Evolutionary conservation across 1,140 invertebrate genomes (phyloP).

Genomic region (Ceratoteleas bidentatus): DNA sequence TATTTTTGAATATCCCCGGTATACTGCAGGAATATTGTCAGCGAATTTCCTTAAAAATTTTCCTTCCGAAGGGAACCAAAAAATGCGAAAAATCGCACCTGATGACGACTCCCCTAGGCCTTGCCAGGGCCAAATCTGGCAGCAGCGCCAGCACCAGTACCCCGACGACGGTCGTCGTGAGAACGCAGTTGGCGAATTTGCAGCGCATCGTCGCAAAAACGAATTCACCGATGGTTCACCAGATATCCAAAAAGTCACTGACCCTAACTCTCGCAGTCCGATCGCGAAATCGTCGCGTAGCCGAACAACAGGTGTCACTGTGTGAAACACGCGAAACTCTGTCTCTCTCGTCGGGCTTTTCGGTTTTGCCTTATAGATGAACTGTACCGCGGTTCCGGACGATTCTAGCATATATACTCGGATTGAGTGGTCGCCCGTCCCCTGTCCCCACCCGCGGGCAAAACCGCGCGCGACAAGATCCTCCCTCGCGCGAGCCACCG

Average conservation of each 20-base stretch:
- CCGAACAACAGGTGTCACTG: constrained; percentile 22
- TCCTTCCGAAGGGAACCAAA: too few species aligned
- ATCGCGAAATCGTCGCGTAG: background rate
- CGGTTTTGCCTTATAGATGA: constrained; percentile 76
- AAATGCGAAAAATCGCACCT: constrained; percentile 64
- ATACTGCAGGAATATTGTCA: too few species aligned
- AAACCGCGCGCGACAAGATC: constrained; percentile 30
- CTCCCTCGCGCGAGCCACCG: constrained; percentile 44
- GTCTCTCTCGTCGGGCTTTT: constrained; percentile 46
- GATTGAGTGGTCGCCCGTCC: constrained; percentile 67
- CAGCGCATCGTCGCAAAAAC: background rate
- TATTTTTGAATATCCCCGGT: too few species aligned
- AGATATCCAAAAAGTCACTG: constrained; percentile 17
- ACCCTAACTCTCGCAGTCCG: background rate
- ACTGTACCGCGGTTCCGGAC: constrained; percentile 75
- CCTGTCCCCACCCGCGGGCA: constrained; percentile 62
- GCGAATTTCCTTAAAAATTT: too few species aligned
- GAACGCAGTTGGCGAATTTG: constrained; percentile 20
- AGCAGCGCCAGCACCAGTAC: constrained; percentile 49
- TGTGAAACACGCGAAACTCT: background rate
- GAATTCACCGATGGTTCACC: too few species aligned
- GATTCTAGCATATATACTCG: constrained; percentile 79
- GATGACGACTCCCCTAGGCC: constrained; percentile 48
- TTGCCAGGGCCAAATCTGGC: constrained; percentile 49
- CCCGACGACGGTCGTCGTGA: constrained; percentile 14